A percentile compares a stretch with the other conserved stretches of the same genome.
These are phyloP conservation scores for Eucidaris tribuloides DNA, from an alignment of 35 echinoderm and acorn worm genomes.

Conservation along the genomic window DNA sequence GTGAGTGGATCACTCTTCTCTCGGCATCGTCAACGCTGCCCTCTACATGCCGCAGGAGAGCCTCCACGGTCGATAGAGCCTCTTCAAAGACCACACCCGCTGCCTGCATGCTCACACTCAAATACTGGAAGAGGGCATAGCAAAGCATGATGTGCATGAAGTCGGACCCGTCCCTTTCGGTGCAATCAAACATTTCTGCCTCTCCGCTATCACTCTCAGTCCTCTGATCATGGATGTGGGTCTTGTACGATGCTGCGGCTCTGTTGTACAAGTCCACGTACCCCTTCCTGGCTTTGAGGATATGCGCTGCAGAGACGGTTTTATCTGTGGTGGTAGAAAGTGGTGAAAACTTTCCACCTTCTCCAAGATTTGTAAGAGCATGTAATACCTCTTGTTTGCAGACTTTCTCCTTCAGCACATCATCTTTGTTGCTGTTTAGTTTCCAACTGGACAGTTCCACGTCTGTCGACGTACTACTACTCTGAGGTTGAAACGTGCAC, in stretches of 20 bases:
- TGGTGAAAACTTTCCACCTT: slow-evolving; percentile 53
- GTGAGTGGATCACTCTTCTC: neutral
- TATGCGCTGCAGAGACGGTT: slow-evolving; percentile 34
- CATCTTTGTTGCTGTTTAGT: no score
- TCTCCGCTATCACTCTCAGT: neutral
- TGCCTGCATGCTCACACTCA: slow-evolving; percentile 82
- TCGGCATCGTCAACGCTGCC: neutral
- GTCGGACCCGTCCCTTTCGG: slow-evolving; percentile 41
- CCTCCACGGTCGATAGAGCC: slow-evolving; percentile 30
- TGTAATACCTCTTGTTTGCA: slow-evolving; percentile 37
- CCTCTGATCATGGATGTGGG: no score
- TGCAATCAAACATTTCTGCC: slow-evolving; percentile 9
- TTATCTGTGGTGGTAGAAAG: slow-evolving; percentile 16
- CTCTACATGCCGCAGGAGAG: neutral
- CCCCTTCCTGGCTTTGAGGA: slow-evolving; percentile 77
- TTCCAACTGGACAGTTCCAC: no score
- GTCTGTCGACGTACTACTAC: no score
- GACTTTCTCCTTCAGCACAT: no score
- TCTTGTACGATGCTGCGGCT: slow-evolving; percentile 2
- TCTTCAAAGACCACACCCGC: slow-evolving; percentile 71
- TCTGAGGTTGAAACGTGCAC: no score
- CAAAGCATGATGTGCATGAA: slow-evolving; percentile 67
- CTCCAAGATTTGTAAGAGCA: slow-evolving; percentile 61
- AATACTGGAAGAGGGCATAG: slow-evolving; percentile 91
- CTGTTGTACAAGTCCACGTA: slow-evolving; percentile 62